Evolutionary conservation across 2,888 invertebrate species (phyloP).

Genomic region (Drosophila eohydei): DNA sequence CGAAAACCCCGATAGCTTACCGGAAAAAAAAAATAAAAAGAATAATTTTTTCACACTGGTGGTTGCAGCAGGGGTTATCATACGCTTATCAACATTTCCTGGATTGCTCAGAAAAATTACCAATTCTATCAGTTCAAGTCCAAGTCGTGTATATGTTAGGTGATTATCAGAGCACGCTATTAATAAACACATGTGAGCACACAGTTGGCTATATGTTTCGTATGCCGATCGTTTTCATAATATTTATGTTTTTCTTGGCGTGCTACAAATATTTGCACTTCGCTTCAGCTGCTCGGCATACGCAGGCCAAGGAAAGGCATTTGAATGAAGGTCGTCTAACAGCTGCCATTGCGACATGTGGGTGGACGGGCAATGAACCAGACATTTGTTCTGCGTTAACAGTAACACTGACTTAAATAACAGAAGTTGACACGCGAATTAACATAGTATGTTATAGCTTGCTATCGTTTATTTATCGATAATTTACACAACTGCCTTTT

Average conservation of each 20-base stretch:
- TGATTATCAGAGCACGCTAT: constrained; percentile 42
- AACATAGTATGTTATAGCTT: not conserved
- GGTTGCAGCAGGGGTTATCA: too few relatives aligned
- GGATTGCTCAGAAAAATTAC: not conserved
- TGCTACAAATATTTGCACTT: constrained; percentile 55
- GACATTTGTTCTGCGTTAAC: constrained; percentile 9
- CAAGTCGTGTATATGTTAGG: constrained; percentile 40
- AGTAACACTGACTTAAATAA: not conserved
- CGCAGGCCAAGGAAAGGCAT: constrained; percentile 51
- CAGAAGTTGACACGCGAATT: constrained; percentile 1
- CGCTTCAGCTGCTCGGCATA: constrained; percentile 21
- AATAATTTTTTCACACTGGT: too few relatives aligned
- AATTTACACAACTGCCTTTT: constrained; percentile 63
- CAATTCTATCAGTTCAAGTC: constrained; percentile 51
- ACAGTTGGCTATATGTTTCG: constrained; percentile 5
- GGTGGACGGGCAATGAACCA: constrained; percentile 55
- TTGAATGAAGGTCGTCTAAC: constrained; percentile 57
- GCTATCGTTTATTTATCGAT: constrained; percentile 48
- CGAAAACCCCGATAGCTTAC: not conserved
- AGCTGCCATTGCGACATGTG: constrained; percentile 40
- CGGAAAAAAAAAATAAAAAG: too few relatives aligned
- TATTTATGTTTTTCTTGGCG: constrained; percentile 30
- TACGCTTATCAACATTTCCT: too few relatives aligned
- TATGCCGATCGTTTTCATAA: constrained; percentile 35
- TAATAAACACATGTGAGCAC: constrained; percentile 26